Conservation (phyloP, 2,888 invertebrate species). For the Meghimatium bilineatum region DNA sequence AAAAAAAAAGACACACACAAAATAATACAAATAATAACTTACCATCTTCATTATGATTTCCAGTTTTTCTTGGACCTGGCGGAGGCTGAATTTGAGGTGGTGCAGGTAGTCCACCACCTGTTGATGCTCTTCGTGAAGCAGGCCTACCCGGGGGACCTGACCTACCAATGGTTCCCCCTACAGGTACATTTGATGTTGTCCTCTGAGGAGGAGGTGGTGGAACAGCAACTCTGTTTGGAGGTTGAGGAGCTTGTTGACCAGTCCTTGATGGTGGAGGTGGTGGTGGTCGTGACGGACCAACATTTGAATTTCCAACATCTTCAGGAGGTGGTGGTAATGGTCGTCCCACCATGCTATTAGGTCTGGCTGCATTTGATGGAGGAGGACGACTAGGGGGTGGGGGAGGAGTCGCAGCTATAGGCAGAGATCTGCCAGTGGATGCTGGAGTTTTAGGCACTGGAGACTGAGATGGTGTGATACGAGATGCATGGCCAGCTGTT, state of each 20-base stretch:
- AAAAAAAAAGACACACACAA: too few species aligned
- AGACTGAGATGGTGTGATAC: slow-evolving; percentile 16
- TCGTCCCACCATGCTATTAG: slow-evolving; percentile 55
- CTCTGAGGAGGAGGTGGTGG: slow-evolving; percentile 66
- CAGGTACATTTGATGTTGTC: slow-evolving; percentile 52
- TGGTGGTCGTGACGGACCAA: slow-evolving; percentile 51
- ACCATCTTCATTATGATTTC: slow-evolving; percentile 63
- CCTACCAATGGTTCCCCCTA: slow-evolving; percentile 53
- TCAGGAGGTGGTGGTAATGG: slow-evolving; percentile 56
- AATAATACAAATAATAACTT: slow-evolving; percentile 31
- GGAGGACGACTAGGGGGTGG: slow-evolving; percentile 49
- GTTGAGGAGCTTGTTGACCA: slow-evolving; percentile 44
- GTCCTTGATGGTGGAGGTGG: slow-evolving; percentile 55
- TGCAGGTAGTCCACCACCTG: slow-evolving; percentile 49
- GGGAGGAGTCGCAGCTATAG: slow-evolving; percentile 58
- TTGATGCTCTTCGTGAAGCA: slow-evolving; percentile 49
- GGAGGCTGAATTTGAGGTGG: slow-evolving; percentile 46
- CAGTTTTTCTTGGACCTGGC: slow-evolving; percentile 46
- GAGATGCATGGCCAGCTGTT: slow-evolving; percentile 37
- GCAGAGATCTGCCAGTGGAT: slow-evolving; percentile 61
- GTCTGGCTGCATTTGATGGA: slow-evolving; percentile 46
- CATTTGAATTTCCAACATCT: slow-evolving; percentile 36
- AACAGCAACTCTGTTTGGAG: slow-evolving; percentile 29
- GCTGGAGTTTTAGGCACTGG: slow-evolving; percentile 54
- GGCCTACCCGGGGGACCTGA: slow-evolving; percentile 52